Evolutionary conservation across 2,797 vertebrate species (phyloP).

Genomic region (Pelochelys cantorii): DNA sequence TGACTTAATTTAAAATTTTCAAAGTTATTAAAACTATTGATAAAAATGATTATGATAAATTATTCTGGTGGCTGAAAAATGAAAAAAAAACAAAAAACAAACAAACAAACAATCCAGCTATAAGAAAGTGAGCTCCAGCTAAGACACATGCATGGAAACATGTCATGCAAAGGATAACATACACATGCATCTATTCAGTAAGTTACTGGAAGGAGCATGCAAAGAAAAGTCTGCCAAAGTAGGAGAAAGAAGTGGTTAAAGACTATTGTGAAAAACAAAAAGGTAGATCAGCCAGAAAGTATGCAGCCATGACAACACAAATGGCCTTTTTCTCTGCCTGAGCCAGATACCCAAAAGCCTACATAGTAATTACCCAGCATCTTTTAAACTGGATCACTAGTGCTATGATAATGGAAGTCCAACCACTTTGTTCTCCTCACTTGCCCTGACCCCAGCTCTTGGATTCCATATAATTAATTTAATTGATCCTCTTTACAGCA

Average conservation of each 20-base stretch:
- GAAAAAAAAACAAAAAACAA: background rate
- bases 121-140: background rate
- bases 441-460: background rate
- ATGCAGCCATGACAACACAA: background rate
- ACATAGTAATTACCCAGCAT: background rate
- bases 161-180: background rate
- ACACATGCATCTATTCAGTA: background rate
- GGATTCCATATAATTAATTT: slow-evolving; percentile 3
- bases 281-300: background rate
- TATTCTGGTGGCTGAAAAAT: background rate
- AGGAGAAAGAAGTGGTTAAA: background rate
- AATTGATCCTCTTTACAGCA: slow-evolving; percentile 38
- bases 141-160: background rate
- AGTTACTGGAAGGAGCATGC: background rate
- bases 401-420: background rate
- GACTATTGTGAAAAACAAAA: background rate
- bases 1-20: background rate
- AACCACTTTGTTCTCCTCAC: background rate
- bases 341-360: background rate
- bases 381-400: background rate
- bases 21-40: background rate
- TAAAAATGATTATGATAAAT: background rate
- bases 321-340: background rate
- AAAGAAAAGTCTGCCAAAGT: background rate
- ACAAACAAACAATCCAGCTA: background rate